These are phyloP conservation scores for Dysidea cf. avara DNA, from an alignment of 37 sponge, comb jelly and placozoan species.

Conservation along the genomic window DNA sequence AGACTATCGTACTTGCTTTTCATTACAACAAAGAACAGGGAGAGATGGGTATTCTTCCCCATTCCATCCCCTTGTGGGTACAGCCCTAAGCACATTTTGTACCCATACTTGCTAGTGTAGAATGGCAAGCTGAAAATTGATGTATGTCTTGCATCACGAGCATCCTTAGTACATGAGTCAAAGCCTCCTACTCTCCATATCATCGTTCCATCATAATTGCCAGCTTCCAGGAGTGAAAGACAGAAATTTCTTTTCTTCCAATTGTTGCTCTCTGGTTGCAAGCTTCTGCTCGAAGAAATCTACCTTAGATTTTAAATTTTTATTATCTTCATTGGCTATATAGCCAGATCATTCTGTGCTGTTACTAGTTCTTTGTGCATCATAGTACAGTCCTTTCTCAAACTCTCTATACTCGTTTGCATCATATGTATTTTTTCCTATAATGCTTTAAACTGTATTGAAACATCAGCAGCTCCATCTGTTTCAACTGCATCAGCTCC, in stretches of 20 bases:
- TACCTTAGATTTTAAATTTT: no score
- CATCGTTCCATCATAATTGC: constrained; percentile 66
- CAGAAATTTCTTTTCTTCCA: constrained; percentile 78
- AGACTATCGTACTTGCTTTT: constrained; percentile 82
- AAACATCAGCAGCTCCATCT: background rate
- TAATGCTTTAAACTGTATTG: background rate
- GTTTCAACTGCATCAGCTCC: background rate
- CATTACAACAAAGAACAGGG: constrained; percentile 79
- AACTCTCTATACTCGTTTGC: no score
- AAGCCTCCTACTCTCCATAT: constrained; percentile 80
- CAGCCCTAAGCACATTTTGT: constrained; percentile 83
- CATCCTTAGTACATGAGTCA: constrained; percentile 61
- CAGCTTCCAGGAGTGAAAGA: constrained; percentile 63
- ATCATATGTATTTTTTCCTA: constrained; percentile 6
- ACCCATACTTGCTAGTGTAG: no score
- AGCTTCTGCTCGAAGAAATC: no score
- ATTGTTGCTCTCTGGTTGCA: constrained; percentile 1
- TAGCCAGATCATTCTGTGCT: no score
- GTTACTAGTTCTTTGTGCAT: no score
- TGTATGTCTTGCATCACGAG: constrained; percentile 63
- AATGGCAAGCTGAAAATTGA: constrained; percentile 78
- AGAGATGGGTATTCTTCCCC: constrained; percentile 70
- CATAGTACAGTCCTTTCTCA: no score
- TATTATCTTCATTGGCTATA: no score
- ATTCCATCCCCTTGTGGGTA: constrained; percentile 82